phyloP scores from a whole-genome alignment of 2,888 invertebrate species.

The Tanytarsus gracilentus region DNA sequence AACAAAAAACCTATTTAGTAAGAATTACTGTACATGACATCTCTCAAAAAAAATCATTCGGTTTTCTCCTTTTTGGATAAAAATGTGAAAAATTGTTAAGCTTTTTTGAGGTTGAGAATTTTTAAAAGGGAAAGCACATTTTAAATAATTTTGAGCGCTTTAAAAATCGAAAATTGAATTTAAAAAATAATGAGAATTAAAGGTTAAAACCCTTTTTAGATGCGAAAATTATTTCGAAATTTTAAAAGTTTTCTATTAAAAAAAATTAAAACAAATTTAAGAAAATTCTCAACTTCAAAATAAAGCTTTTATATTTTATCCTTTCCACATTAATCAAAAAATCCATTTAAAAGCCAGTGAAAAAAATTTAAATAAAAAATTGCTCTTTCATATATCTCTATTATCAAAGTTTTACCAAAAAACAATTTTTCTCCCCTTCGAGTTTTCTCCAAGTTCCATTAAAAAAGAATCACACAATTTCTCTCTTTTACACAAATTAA shows the following conservation, averaged over 20 bases:
- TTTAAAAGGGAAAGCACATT: slow-evolving; percentile 2
- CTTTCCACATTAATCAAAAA: not conserved
- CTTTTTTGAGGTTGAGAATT: not conserved
- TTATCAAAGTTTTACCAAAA: slow-evolving; percentile 1
- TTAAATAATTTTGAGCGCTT: not conserved
- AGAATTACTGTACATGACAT: not conserved
- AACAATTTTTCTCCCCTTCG: slow-evolving; percentile 4
- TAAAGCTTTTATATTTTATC: not conserved
- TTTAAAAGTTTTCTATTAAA: too few species aligned
- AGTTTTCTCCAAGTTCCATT: too few species aligned
- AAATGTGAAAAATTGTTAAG: not conserved
- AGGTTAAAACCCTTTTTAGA: too few species aligned
- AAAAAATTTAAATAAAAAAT: not conserved
- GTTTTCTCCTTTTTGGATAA: not conserved
- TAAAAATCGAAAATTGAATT: not conserved
- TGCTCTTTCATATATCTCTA: slow-evolving; percentile 3
- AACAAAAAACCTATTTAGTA: slow-evolving; percentile 24
- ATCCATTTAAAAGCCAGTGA: not conserved
- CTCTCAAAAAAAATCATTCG: not conserved
- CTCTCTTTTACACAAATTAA: too few species aligned
- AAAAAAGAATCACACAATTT: too few species aligned
- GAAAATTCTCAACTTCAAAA: not conserved
- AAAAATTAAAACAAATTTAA: too few species aligned
- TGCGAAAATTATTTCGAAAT: too few species aligned
- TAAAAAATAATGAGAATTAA: not conserved